These are phyloP conservation scores for Ursus arctos DNA, from an alignment of 2,113 vertebrate genomes.

Conservation along the genomic window DNA sequence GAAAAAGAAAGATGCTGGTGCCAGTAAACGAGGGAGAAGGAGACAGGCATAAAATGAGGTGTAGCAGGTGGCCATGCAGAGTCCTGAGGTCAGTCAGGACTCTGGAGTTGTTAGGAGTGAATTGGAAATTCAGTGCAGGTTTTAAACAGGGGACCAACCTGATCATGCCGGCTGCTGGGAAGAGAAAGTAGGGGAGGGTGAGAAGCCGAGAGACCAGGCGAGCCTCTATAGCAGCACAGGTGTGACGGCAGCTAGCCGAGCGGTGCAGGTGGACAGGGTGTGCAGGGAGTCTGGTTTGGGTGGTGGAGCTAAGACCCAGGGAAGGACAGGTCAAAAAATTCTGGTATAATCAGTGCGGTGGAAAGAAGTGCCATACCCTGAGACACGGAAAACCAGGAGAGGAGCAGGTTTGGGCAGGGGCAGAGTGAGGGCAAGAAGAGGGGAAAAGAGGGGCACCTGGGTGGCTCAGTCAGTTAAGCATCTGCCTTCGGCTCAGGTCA, in stretches of 20 bases:
- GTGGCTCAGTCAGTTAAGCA: too few relatives aligned
- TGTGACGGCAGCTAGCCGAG: fast-evolving
- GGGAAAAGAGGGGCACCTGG: neutral
- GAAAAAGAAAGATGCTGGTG: neutral
- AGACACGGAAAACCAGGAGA: neutral
- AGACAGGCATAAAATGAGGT: neutral
- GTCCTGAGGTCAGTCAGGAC: neutral
- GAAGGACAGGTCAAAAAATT: neutral
- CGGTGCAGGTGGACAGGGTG: neutral
- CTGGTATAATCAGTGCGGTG: too few relatives aligned
- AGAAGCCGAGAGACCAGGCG: neutral
- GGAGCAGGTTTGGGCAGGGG: neutral
- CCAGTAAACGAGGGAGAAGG: neutral
- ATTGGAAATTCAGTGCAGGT: neutral
- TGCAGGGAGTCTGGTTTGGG: neutral
- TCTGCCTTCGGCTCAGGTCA: too few relatives aligned
- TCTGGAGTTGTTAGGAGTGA: neutral
- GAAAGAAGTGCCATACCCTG: neutral
- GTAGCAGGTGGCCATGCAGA: neutral
- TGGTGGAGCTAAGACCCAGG: neutral
- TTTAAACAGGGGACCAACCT: neutral
- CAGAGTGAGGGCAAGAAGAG: neutral
- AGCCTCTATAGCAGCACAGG: neutral
- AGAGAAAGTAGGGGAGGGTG: too few relatives aligned
- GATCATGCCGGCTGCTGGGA: neutral